Conservation (phyloP, 2,113 vertebrate species). For the Rhabdornis inornatus region DNA sequence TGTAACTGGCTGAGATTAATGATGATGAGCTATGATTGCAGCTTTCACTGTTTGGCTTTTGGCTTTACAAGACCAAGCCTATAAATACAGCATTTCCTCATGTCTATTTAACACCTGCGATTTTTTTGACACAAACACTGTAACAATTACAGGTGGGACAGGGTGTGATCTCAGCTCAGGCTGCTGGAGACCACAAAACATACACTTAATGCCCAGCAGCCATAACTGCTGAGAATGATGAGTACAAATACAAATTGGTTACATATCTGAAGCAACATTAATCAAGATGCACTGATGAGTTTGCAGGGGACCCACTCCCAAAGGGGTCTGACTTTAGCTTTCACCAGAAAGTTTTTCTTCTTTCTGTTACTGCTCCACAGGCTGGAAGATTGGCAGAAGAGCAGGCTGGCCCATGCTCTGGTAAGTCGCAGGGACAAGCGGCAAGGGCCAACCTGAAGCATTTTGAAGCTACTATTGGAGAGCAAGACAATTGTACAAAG, state of each 20-base stretch:
- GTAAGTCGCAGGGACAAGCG: not conserved
- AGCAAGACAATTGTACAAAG: not conserved
- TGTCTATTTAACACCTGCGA: not conserved
- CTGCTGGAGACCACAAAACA: not conserved
- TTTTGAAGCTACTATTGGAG: not conserved
- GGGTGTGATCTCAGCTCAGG: rapidly evolving
- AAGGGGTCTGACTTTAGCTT: not conserved
- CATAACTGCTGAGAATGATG: rapidly evolving
- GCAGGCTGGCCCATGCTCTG: rapidly evolving
- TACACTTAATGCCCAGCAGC: not conserved
- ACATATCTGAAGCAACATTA: not conserved
- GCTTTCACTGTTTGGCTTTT: not conserved
- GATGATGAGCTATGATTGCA: not conserved
- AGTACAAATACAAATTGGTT: not conserved
- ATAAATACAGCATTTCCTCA: not conserved
- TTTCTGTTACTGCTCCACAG: not conserved
- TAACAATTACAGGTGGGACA: not conserved
- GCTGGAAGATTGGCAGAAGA: not conserved
- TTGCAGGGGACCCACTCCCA: not conserved
- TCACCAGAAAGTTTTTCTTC: not conserved
- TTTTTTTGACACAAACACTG: not conserved
- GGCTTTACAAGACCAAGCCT: not conserved
- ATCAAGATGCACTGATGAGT: rapidly evolving
- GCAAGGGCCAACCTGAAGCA: not conserved
- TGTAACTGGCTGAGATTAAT: not conserved